phyloP scores from a whole-genome alignment of 2,888 invertebrate species.

The Mesorhabditis belari region DNA sequence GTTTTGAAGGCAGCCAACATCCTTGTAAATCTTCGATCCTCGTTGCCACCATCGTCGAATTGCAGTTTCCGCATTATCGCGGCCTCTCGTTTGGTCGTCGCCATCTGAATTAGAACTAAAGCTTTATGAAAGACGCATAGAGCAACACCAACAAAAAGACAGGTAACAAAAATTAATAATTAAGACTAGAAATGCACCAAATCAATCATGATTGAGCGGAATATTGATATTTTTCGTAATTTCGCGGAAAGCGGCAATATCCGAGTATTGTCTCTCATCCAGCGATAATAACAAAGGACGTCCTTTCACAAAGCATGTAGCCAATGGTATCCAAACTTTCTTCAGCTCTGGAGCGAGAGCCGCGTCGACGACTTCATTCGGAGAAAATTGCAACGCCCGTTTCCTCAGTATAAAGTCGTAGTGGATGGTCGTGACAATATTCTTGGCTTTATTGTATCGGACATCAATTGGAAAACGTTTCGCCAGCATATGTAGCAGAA shows the following conservation, averaged over 20 bases:
- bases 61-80: conserved; percentile 80
- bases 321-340: conserved; percentile 48
- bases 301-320: conserved; percentile 43
- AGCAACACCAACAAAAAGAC: background rate
- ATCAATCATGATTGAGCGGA: conserved; percentile 30
- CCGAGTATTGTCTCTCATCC: conserved; percentile 32
- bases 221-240: conserved; percentile 27
- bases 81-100: conserved; percentile 65
- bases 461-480: conserved; percentile 48
- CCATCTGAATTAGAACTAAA: too few species aligned
- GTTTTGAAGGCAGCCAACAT: conserved; percentile 16
- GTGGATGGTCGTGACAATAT: conserved; percentile 46
- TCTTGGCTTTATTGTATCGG: conserved; percentile 40
- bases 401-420: conserved; percentile 49
- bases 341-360: conserved; percentile 38
- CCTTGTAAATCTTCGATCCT: conserved; percentile 68
- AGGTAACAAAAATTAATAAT: background rate
- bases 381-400: conserved; percentile 36
- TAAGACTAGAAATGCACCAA: background rate
- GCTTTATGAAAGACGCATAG: too few species aligned
- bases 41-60: conserved; percentile 93
- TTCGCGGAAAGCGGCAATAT: conserved; percentile 30
- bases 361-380: conserved; percentile 38
- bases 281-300: conserved; percentile 44
- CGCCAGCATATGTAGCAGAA: conserved; percentile 47